Conservation (phyloP, 2,888 invertebrate genomes). For the Griposia aprilina region DNA sequence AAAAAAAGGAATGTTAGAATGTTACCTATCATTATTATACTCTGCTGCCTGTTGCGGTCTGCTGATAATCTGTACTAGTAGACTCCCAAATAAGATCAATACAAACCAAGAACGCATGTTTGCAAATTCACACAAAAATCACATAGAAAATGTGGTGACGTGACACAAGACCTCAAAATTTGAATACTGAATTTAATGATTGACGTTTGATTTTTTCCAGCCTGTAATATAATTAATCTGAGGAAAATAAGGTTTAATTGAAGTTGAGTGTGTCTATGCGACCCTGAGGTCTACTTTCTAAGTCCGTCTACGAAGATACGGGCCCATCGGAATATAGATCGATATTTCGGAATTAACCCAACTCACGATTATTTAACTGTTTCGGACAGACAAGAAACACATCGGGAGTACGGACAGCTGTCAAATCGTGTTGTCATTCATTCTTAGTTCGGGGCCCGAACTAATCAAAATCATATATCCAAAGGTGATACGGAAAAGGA, state of each 20-base stretch:
- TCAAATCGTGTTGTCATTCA: too few relatives aligned
- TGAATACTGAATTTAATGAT: conserved; percentile 61
- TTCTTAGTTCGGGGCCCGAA: too few relatives aligned
- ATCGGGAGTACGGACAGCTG: too few relatives aligned
- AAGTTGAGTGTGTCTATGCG: not conserved
- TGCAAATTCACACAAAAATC: conserved; percentile 65
- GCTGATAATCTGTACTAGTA: conserved; percentile 60
- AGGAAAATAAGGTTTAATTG: conserved; percentile 22
- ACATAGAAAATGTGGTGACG: conserved; percentile 69
- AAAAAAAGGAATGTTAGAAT: conserved; percentile 55
- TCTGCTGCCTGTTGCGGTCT: conserved; percentile 73
- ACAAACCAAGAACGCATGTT: conserved; percentile 73
- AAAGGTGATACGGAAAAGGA: too few relatives aligned
- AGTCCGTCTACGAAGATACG: not conserved
- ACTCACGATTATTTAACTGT: too few relatives aligned
- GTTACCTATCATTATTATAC: conserved; percentile 74
- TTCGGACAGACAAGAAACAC: too few relatives aligned
- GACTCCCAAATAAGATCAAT: conserved; percentile 66
- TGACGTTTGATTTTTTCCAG: conserved; percentile 50
- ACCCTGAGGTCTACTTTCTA: not conserved
- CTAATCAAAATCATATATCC: too few relatives aligned
- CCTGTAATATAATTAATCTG: conserved; percentile 42
- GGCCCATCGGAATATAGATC: too few relatives aligned
- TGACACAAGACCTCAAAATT: conserved; percentile 61
- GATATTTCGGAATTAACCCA: too few relatives aligned